Evolutionary conservation across 1,140 invertebrate species (phyloP), one percentile per base, ranked within the genome.

Genomic region (Drosophila cardini): DNA sequence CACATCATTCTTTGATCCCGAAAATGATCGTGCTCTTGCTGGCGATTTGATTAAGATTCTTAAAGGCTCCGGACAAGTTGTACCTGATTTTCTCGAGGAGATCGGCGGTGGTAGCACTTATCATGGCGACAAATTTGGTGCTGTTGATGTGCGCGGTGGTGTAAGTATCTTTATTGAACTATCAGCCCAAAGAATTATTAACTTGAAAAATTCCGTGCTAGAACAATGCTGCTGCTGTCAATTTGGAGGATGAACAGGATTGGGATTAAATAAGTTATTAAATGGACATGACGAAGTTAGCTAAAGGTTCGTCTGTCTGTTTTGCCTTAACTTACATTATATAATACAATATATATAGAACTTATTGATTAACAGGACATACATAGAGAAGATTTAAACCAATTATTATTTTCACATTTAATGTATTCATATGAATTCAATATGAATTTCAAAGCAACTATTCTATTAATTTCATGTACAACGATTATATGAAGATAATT

Each of bases 1-100:
- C 0, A 97, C 96, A 0, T 97, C 96, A 7, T 99, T 99, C 92
- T 99, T 94, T 90, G 95, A 97, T 91, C 80, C 94, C 0, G 93
- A 94, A 1, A 58, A 90, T 0, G 95, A 99, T 91, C 50, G 43
- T 0, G 72, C 76, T 0, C 45, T 98, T 0, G 94, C 94, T 0
- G 91, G 91, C 0, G 94, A 95, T 69, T 92, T 99, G 7, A 93
- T 96, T 0, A 95, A 94, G 76, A 96, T 98, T 60, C 92, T 98
- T 3, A 93, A 93, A 43, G 94, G 95, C 71, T 94, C 95, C 1
- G 92, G 92, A 0, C 95, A 96, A 80, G 63, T 92, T 0, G 92
- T 96, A 9, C 96, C 96, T 0, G 94, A 94, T 4, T 96, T 95
- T 91, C 75, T 96, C 0, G 76, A 92, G 10, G 77, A 78, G 5